These are phyloP conservation scores for Passer domesticus DNA, from an alignment of 2,113 vertebrate genomes.

Conservation along the genomic window DNA sequence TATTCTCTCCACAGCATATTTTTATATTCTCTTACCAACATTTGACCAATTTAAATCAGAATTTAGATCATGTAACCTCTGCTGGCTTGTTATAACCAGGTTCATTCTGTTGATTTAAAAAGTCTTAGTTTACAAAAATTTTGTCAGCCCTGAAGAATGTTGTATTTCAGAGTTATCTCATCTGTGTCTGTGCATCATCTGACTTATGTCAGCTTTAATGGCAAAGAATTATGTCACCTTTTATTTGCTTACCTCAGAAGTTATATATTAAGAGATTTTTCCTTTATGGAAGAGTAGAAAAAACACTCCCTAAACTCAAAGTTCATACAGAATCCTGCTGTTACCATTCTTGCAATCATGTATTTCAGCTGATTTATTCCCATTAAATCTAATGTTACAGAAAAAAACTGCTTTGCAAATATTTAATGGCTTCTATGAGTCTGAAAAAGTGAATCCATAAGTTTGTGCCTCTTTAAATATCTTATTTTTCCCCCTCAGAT, in stretches of 20 bases:
- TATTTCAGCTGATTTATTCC: slow-evolving; percentile 33
- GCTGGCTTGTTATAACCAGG: not conserved
- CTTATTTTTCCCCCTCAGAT: not conserved
- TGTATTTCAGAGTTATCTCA: not conserved
- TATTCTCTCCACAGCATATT: not conserved
- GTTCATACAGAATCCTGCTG: slow-evolving; percentile 24
- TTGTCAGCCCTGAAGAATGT: not conserved
- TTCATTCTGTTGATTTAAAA: not conserved
- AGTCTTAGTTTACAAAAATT: not conserved
- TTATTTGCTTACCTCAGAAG: not conserved
- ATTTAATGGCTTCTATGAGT: slow-evolving; percentile 29
- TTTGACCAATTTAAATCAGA: not conserved
- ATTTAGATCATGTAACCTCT: not conserved
- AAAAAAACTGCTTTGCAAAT: slow-evolving; percentile 35
- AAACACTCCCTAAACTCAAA: not conserved
- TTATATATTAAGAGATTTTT: not conserved
- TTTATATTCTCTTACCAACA: not conserved
- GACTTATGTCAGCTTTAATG: not conserved
- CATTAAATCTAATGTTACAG: slow-evolving; percentile 42
- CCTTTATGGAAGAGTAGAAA: not conserved
- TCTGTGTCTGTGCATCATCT: not conserved
- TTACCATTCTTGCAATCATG: not conserved
- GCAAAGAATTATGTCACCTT: not conserved
- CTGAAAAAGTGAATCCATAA: slow-evolving; percentile 7
- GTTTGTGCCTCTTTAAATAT: not conserved